Conservation (phyloP, 2,113 vertebrate species). For the Noctilio leporinus region DNA sequence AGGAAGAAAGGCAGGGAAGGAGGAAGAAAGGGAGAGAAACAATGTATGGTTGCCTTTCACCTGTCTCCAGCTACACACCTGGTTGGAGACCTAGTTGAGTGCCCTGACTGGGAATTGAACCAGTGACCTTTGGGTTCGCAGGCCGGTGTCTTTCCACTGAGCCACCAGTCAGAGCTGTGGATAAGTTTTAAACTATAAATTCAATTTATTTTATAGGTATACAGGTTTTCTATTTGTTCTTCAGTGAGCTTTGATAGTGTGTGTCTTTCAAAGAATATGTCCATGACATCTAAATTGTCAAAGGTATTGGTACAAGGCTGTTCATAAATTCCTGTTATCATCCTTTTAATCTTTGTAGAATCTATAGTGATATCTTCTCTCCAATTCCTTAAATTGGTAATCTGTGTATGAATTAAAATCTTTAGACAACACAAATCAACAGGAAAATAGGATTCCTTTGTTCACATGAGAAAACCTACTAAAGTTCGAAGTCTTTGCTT, state of each 20-base stretch:
- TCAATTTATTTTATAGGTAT: background rate
- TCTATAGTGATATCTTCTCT: background rate
- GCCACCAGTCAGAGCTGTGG: no score
- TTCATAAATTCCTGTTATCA: background rate
- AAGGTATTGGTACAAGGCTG: background rate
- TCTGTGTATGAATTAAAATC: background rate
- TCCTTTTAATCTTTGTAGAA: background rate
- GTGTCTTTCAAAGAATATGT: background rate
- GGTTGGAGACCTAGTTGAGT: no score
- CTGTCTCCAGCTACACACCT: no score
- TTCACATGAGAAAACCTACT: background rate
- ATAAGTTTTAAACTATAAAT: background rate
- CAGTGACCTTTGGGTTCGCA: no score
- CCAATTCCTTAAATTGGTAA: background rate
- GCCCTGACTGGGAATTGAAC: no score
- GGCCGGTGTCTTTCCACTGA: no score
- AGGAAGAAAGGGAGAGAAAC: no score
- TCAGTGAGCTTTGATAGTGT: background rate
- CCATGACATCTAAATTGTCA: background rate
- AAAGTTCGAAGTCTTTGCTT: background rate
- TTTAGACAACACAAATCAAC: background rate
- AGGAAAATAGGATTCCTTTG: background rate
- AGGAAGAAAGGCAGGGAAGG: no score
- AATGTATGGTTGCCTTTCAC: no score
- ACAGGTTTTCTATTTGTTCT: background rate